phyloP scores from a whole-genome alignment of 2,797 vertebrate genomes.

The Lagorchestes hirsutus region DNA sequence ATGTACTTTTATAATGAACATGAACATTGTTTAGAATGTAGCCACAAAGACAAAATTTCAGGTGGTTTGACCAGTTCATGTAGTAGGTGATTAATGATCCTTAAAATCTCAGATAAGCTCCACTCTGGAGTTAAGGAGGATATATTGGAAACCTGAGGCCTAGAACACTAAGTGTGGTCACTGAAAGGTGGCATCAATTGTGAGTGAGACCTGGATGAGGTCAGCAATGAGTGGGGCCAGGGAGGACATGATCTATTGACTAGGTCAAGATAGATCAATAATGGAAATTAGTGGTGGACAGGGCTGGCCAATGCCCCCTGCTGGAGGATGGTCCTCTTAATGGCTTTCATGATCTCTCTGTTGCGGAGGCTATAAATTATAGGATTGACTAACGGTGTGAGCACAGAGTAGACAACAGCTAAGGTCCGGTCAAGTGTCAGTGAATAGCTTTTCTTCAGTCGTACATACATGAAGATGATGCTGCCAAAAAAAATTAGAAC shows the following conservation, averaged over 20 bases:
- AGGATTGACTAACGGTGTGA: slow-evolving; percentile 74
- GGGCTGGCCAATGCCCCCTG: neutral
- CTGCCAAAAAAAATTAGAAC: slow-evolving; percentile 73
- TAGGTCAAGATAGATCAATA: neutral
- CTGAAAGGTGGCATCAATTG: neutral
- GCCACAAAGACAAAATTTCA: neutral
- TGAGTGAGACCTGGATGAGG: neutral
- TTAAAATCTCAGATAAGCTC: neutral
- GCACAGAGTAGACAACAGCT: slow-evolving; percentile 70
- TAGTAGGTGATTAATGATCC: neutral
- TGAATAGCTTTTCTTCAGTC: slow-evolving; percentile 73
- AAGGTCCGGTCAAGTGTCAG: slow-evolving; percentile 63
- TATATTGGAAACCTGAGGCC: neutral
- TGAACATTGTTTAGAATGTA: neutral
- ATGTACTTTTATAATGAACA: neutral
- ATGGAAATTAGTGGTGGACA: slow-evolving; percentile 9
- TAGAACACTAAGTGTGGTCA: neutral
- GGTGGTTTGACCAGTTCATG: neutral
- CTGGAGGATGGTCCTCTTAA: slow-evolving; percentile 60
- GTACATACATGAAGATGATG: slow-evolving; percentile 78
- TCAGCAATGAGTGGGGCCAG: neutral
- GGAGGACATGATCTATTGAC: neutral
- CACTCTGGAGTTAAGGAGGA: neutral
- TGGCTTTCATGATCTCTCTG: slow-evolving; percentile 68
- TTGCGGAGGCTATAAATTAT: slow-evolving; percentile 77